Evolutionary conservation across 2,888 invertebrate species (phyloP).

Genomic region (Linnaemya tessellans): DNA sequence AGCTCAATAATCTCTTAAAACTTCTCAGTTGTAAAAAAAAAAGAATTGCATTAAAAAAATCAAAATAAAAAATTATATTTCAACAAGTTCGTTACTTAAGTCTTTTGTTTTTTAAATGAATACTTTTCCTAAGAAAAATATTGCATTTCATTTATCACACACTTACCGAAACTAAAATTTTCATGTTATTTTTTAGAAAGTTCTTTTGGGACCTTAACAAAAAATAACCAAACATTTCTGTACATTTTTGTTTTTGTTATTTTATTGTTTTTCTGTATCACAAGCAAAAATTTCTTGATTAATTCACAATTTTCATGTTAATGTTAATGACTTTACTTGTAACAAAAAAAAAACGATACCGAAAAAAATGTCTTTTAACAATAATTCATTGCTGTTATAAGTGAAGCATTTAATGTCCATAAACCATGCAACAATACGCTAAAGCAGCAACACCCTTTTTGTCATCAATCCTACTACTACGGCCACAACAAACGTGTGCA

Average conservation of each 20-base stretch:
- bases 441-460: slow-evolving; percentile 67
- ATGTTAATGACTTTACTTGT: slow-evolving; percentile 70
- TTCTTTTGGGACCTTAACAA: slow-evolving; percentile 13
- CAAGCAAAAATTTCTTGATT: slow-evolving; percentile 65
- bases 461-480: slow-evolving; percentile 29
- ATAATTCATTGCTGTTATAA: slow-evolving; percentile 70
- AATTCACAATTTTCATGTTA: slow-evolving; percentile 71
- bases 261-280: slow-evolving; percentile 21
- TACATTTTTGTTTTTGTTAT: background rate
- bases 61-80: background rate
- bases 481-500: background rate
- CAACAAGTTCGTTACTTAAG: slow-evolving; percentile 43
- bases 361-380: slow-evolving; percentile 17
- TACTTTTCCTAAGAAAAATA: background rate
- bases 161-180: slow-evolving; percentile 19
- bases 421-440: slow-evolving; percentile 65
- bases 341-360: background rate
- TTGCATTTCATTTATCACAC: background rate
- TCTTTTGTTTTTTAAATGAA: slow-evolving; percentile 36
- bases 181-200: slow-evolving; percentile 56
- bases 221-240: background rate
- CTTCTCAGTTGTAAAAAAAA: too few species aligned
- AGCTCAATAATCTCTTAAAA: too few species aligned
- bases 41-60: too few species aligned
- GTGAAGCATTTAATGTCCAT: slow-evolving; percentile 69